Base-by-base conservation (phyloP, 37 sponge, comb jelly and placozoan genomes). In the Hormiphora californensis region DNA sequence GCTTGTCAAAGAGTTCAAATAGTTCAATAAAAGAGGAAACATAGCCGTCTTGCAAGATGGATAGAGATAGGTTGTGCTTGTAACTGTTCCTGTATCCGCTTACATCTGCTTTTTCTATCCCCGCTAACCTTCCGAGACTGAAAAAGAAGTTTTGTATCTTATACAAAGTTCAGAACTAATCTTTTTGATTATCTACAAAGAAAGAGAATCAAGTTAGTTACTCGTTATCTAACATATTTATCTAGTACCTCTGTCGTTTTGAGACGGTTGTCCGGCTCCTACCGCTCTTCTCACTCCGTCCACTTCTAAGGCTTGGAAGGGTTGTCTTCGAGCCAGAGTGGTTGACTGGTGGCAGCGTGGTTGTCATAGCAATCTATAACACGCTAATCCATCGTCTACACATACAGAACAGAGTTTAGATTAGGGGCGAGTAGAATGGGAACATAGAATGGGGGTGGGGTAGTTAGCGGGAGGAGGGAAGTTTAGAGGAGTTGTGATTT, bases 11-110 rank as follows among this genome's bases (percentile, higher is more conserved):
- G 7, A 65, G 67, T 17, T 65, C 37, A 19, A 65, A 65, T 39
- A 65, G 67, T 19, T 65, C 67, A 33, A 65, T 65, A 65, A 65
- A 65, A 65, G 38, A 36, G 37, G 67, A 65, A 11, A 65, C 67
- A 17, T 65, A 65, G 31, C 67, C 67, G 38, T 65, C 67, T 17
- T 65, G 67, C 36, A 65, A 39, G 31, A 65, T 65, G 19, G 31
- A 35, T 7, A 65, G 67, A 7, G 67, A 65, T 7, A 65, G 37
- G 67, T 65, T 65, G 67, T 65, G 67, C 28, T 65, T 27, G 67
- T 65, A 65, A 8, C 38, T 33, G 67, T 65, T 65, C 36, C 67
- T 25, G 67, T 33, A 65, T 0, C 38, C 67, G 21, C 67, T 39
- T 3, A 65, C 67, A 65, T 65, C 67, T 17, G 37, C 67, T 65